Evolutionary conservation across 2,888 invertebrate species (phyloP).

Genomic region (Drosophila nr. fundita): DNA sequence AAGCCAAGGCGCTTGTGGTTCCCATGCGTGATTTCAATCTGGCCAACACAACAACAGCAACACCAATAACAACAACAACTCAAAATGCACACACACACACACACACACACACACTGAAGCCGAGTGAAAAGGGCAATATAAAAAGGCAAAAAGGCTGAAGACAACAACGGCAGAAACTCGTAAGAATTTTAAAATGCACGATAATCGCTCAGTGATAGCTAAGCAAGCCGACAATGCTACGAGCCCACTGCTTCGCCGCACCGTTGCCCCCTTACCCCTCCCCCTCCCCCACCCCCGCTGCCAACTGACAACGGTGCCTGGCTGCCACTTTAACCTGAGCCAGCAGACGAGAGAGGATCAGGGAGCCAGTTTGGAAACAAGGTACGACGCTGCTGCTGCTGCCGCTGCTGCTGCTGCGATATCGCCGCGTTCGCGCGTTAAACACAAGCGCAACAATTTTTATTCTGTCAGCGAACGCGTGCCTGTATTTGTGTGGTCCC

Average conservation of each 20-base stretch:
- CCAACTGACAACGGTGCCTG: constrained; percentile 70
- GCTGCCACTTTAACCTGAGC: constrained; percentile 72
- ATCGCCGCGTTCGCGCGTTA: constrained; percentile 85
- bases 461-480: constrained; percentile 85
- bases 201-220: constrained; percentile 84
- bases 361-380: constrained; percentile 78
- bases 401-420: constrained; percentile 68
- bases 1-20: constrained; percentile 76
- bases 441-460: constrained; percentile 85
- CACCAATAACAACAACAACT: constrained; percentile 40
- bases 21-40: constrained; percentile 82
- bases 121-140: constrained; percentile 77
- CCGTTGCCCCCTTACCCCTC: constrained; percentile 15
- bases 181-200: constrained; percentile 85
- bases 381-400: constrained; percentile 54
- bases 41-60: constrained; percentile 47
- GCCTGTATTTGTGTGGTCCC: constrained; percentile 86
- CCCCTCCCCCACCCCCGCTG: constrained; percentile 33
- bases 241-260: constrained; percentile 9
- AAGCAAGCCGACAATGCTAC: constrained; percentile 77
- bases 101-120: constrained; percentile 17
- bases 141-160: constrained; percentile 59
- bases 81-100: constrained; percentile 22
- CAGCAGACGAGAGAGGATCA: constrained; percentile 42
- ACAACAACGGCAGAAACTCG: constrained; percentile 75